These are phyloP conservation scores for Zoanthus sansibaricus DNA, from an alignment of 92 coral and sea anemone genomes.

Conservation along the genomic window DNA sequence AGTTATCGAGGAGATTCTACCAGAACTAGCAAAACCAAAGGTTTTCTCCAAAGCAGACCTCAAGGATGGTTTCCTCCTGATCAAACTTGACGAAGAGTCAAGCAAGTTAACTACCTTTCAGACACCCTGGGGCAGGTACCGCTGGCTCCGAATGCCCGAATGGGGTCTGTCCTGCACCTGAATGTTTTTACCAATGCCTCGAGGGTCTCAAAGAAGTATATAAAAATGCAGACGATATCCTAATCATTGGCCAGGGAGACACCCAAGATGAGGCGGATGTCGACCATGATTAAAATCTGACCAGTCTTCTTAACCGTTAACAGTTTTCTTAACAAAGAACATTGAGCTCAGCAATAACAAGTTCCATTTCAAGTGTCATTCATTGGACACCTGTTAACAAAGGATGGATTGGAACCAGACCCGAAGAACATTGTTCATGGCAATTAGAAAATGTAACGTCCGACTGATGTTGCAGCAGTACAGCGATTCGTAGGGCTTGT, in stretches of 20 bases:
- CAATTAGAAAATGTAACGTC: too few species aligned
- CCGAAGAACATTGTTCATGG: too few species aligned
- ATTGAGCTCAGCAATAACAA: too few species aligned
- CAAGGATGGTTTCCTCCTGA: constrained; percentile 53
- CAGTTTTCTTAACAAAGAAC: not conserved
- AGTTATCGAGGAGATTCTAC: constrained; percentile 57
- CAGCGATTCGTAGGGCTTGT: too few species aligned
- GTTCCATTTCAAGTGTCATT: too few species aligned
- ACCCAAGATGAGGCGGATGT: constrained; percentile 22
- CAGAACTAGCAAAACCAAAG: constrained; percentile 61
- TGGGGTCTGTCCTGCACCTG: not conserved
- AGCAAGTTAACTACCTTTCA: constrained; percentile 55
- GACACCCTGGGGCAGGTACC: constrained; percentile 59
- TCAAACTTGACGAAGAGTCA: constrained; percentile 54
- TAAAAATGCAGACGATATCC: too few species aligned
- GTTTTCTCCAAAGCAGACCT: constrained; percentile 65
- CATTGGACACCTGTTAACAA: too few species aligned
- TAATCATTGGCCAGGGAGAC: constrained; percentile 42
- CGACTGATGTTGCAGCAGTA: too few species aligned
- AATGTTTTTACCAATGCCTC: too few species aligned
- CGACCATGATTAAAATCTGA: constrained; percentile 56
- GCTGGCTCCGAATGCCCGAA: constrained; percentile 51
- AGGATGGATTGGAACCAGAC: too few species aligned
- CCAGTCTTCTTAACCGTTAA: constrained; percentile 44
- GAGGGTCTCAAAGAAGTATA: too few species aligned